Evolutionary conservation across 2,113 vertebrate genomes (phyloP).

Genomic region (Ameiurus melas): DNA sequence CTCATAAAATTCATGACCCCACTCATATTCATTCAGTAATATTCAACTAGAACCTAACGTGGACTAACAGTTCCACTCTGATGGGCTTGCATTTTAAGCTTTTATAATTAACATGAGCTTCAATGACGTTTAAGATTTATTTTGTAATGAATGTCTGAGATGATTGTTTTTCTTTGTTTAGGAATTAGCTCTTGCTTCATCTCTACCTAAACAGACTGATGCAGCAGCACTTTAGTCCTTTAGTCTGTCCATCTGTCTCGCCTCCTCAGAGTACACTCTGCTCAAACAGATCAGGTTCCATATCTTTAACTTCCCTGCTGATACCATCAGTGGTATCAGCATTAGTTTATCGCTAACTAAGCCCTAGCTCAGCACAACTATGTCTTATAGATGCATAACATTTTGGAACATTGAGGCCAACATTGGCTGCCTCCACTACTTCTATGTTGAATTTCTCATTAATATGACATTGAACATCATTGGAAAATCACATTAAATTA

Average conservation of each 20-base stretch:
- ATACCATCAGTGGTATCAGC: not conserved
- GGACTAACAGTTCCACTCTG: not conserved
- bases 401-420: not conserved
- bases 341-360: not conserved
- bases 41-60: not conserved
- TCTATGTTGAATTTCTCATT: not conserved
- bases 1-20: not conserved
- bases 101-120: not conserved
- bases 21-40: not conserved
- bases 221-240: not conserved
- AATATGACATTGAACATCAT: not conserved
- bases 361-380: not conserved
- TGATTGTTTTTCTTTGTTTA: not conserved
- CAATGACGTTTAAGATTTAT: not conserved
- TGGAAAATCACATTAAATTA: not conserved
- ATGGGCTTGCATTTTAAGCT: not conserved
- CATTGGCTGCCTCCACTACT: not conserved
- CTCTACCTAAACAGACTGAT: not conserved
- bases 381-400: not conserved
- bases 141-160: not conserved
- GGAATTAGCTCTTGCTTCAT: not conserved
- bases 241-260: not conserved
- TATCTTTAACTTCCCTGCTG: not conserved
- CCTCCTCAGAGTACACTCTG: not conserved
- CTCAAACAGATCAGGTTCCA: not conserved